Conservation (phyloP, 2,113 vertebrate species). For the Hippocampus abdominalis region DNA sequence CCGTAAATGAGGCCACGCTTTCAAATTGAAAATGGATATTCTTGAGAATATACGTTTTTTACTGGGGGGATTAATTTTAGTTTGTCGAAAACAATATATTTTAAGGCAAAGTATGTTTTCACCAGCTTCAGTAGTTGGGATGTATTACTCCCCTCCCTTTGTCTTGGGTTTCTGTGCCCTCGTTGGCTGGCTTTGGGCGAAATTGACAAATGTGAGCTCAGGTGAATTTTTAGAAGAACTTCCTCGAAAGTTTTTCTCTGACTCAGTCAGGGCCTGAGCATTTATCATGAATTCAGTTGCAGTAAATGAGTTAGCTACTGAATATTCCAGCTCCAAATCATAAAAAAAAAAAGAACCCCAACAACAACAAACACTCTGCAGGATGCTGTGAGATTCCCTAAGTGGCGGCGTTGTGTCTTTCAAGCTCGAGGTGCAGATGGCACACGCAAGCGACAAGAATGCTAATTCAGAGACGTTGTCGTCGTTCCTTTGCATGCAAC, state of each 20-base stretch:
- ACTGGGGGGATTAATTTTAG: no score
- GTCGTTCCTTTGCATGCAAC: conserved; percentile 19
- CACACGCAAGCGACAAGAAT: neutral
- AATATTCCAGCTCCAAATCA: neutral
- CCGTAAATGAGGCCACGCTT: no score
- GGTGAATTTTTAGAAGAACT: neutral
- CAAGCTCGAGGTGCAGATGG: conserved; percentile 1
- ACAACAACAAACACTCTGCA: neutral
- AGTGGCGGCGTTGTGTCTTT: neutral
- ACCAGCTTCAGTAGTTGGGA: no score
- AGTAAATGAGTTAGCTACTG: neutral
- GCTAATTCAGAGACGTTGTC: conserved; percentile 9
- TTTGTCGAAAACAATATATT: no score
- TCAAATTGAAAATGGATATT: no score
- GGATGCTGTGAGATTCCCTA: neutral
- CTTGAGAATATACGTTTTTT: no score
- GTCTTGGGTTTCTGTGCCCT: no score
- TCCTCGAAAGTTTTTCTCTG: neutral
- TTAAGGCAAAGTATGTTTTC: no score
- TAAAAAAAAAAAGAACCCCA: neutral
- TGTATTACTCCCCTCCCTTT: neutral
- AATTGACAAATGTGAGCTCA: neutral
- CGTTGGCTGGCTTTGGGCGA: no score
- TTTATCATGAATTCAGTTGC: neutral
- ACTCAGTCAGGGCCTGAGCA: neutral